A percentile compares a stretch with the other conserved stretches of the same genome.
Evolutionary conservation across 2,888 invertebrate species (phyloP).

Genomic region (Mythimna ferrago): DNA sequence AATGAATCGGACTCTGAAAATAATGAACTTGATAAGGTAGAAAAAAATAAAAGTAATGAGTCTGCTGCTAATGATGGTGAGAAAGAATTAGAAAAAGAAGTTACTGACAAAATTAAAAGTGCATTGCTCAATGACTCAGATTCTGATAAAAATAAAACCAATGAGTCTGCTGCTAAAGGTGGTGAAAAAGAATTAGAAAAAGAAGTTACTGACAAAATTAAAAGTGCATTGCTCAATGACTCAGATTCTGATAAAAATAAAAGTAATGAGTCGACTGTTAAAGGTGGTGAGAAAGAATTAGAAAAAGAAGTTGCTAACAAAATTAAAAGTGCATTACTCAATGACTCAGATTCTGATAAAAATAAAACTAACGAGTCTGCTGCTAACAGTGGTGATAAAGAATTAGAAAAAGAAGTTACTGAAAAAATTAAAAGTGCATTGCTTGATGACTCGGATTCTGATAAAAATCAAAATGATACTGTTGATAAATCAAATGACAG

Average conservation of each 20-base stretch:
- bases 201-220: slow-evolving; percentile 50
- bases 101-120: slow-evolving; percentile 52
- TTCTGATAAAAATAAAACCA: slow-evolving; percentile 23
- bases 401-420: slow-evolving; percentile 25
- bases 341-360: slow-evolving; percentile 53
- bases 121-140: slow-evolving; percentile 60
- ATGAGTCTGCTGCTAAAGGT: slow-evolving; percentile 5
- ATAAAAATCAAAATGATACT: slow-evolving; percentile 25
- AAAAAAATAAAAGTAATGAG: not conserved
- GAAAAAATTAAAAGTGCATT: slow-evolving; percentile 59
- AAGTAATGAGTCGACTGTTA: not conserved
- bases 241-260: slow-evolving; percentile 42
- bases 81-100: slow-evolving; percentile 25
- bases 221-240: slow-evolving; percentile 60
- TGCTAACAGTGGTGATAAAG: slow-evolving; percentile 9
- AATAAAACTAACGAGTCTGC: not conserved
- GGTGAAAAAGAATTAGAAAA: slow-evolving; percentile 10
- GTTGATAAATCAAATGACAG: slow-evolving; percentile 6
- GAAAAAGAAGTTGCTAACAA: slow-evolving; percentile 36
- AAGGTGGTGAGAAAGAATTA: slow-evolving; percentile 9
- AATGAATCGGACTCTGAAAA: slow-evolving; percentile 54
- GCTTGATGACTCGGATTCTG: slow-evolving; percentile 56
- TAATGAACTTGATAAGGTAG: slow-evolving; percentile 11
- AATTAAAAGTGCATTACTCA: slow-evolving; percentile 60
- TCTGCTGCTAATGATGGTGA: slow-evolving; percentile 5